Evolutionary conservation across 2,888 invertebrate species (phyloP).

Genomic region (Physocephala rufipes): DNA sequence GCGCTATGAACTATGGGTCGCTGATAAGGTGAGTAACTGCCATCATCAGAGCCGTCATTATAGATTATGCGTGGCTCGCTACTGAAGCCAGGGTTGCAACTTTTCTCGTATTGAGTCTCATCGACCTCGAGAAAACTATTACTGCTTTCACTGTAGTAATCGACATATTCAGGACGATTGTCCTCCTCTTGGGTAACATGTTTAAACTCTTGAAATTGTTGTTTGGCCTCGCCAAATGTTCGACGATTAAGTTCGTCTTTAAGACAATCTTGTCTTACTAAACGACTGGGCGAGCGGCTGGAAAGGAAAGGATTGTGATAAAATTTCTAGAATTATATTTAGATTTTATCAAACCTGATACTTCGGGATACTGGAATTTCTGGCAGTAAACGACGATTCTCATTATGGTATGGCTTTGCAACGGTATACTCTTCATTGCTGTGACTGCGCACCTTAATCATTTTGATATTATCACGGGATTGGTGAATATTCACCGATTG

Average conservation of each 20-base stretch:
- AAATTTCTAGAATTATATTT: neutral
- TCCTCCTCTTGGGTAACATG: conserved; percentile 60
- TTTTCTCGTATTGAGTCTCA: conserved; percentile 62
- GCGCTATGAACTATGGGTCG: conserved; percentile 58
- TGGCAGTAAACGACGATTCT: conserved; percentile 60
- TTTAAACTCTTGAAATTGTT: conserved; percentile 59
- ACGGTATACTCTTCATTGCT: conserved; percentile 65
- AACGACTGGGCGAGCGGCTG: conserved; percentile 60
- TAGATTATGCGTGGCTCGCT: conserved; percentile 63
- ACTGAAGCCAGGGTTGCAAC: conserved; percentile 58
- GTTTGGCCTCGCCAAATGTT: conserved; percentile 64
- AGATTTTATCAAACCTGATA: conserved; percentile 46
- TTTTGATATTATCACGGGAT: conserved; percentile 60
- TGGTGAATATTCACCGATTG: conserved; percentile 63
- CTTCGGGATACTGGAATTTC: conserved; percentile 59
- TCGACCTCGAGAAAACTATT: conserved; percentile 60
- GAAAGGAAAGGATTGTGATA: neutral
- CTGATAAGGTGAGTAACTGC: conserved; percentile 48
- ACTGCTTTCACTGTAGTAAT: conserved; percentile 60
- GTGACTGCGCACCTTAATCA: conserved; percentile 65
- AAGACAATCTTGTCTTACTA: conserved; percentile 63
- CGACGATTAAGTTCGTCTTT: conserved; percentile 58
- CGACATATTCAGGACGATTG: conserved; percentile 55
- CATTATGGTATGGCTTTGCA: conserved; percentile 52
- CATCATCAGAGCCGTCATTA: conserved; percentile 58